phyloP scores from a whole-genome alignment of 2,113 vertebrate genomes.

The Pontoporia blainvillei region DNA sequence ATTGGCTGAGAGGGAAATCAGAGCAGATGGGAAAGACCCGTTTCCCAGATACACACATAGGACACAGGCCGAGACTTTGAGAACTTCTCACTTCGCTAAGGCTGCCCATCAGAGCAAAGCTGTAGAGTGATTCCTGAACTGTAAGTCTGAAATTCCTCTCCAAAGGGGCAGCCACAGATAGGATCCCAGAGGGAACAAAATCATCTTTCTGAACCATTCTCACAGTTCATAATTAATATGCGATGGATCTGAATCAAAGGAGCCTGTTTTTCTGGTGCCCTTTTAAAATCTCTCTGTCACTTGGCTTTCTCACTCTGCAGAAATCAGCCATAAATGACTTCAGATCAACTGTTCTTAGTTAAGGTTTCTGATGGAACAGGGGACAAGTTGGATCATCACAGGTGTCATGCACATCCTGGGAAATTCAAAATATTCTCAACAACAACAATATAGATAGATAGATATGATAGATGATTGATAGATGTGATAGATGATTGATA shows the following conservation, averaged over 20 bases:
- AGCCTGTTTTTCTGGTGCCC: background rate
- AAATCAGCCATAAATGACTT: background rate
- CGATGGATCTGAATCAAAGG: rapidly evolving
- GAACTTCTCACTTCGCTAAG: background rate
- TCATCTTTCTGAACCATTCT: background rate
- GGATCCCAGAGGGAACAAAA: background rate
- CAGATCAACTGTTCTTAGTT: rapidly evolving
- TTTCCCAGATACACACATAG: background rate
- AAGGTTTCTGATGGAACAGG: background rate
- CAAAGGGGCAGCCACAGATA: background rate
- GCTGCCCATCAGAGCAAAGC: background rate
- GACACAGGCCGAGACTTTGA: background rate
- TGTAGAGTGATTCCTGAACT: rapidly evolving
- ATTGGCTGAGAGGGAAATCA: background rate
- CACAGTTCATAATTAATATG: rapidly evolving
- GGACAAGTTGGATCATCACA: background rate
- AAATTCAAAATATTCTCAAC: too few relatives aligned
- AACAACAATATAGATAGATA: background rate
- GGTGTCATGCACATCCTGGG: background rate
- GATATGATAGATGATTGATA: background rate
- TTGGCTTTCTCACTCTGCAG: background rate
- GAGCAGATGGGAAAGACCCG: background rate
- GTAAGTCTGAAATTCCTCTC: background rate
- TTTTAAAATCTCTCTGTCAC: background rate
- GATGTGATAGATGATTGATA: background rate